Conservation (phyloP, 1,140 invertebrate genomes). For the Aricia agestis region DNA sequence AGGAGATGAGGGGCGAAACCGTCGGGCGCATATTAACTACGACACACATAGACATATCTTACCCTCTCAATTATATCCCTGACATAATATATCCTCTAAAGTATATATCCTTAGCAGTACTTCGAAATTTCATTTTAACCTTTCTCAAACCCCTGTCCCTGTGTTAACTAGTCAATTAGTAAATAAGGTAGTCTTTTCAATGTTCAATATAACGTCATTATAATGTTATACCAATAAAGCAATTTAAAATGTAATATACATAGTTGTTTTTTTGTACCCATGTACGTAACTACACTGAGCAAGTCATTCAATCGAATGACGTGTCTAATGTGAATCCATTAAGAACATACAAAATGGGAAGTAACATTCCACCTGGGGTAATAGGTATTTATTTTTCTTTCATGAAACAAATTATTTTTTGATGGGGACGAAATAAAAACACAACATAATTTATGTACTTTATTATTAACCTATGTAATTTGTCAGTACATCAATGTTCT, state of each 20-base stretch:
- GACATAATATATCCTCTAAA: conserved; percentile 4
- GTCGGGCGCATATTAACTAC: conserved; percentile 24
- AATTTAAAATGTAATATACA: conserved; percentile 62
- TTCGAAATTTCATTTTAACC: conserved; percentile 3
- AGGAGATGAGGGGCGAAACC: conserved; percentile 63
- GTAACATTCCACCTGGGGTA: too few relatives aligned
- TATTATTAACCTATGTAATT: conserved; percentile 51
- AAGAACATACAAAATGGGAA: too few relatives aligned
- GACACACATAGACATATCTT: conserved; percentile 19
- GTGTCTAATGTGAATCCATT: too few relatives aligned
- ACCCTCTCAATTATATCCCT: conserved; percentile 12
- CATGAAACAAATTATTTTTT: not conserved
- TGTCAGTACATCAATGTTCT: conserved; percentile 70
- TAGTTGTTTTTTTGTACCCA: conserved; percentile 34
- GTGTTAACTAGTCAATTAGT: conserved; percentile 27
- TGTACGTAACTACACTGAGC: too few relatives aligned
- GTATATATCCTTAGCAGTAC: conserved; percentile 1
- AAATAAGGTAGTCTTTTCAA: conserved; percentile 13
- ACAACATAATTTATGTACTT: conserved; percentile 30
- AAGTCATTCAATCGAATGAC: too few relatives aligned
- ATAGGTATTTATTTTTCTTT: too few relatives aligned
- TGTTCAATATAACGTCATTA: conserved; percentile 37
- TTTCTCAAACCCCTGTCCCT: not conserved
- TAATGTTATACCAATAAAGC: conserved; percentile 66
- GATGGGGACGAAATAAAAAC: conserved; percentile 32